Evolutionary conservation across 2,888 invertebrate species (phyloP).

Genomic region (Ecliptopera silaceata): DNA sequence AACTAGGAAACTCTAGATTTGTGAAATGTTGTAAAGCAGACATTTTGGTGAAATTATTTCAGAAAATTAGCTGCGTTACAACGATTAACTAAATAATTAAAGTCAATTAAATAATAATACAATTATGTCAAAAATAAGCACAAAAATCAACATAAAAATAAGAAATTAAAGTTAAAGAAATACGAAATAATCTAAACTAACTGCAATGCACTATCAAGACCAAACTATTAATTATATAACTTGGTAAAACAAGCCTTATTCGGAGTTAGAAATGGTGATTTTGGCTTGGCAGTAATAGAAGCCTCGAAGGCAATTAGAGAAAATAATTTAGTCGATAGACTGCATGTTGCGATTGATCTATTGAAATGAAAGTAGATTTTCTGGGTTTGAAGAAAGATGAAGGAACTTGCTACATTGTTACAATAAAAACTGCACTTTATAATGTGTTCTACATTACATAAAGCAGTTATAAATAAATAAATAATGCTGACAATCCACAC

Average conservation of each 20-base stretch:
- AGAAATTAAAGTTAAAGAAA: too few relatives aligned
- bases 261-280: slow-evolving; percentile 3
- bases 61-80: too few relatives aligned
- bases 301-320: slow-evolving; percentile 32
- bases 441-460: too few relatives aligned
- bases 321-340: slow-evolving; percentile 31
- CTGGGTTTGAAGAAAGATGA: slow-evolving; percentile 1
- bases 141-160: too few relatives aligned
- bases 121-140: too few relatives aligned
- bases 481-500: too few relatives aligned
- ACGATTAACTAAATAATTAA: too few relatives aligned
- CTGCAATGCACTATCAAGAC: background rate
- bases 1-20: background rate
- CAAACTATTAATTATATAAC: slow-evolving; percentile 1
- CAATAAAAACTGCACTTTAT: background rate
- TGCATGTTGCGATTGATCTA: slow-evolving; percentile 37
- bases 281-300: background rate
- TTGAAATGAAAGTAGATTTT: slow-evolving; percentile 28
- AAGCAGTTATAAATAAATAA: too few relatives aligned
- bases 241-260: slow-evolving; percentile 7
- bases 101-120: too few relatives aligned
- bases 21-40: background rate
- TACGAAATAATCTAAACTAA: background rate
- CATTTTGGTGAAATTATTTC: too few relatives aligned
- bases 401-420: background rate